Evolutionary conservation across 1,140 invertebrate species (phyloP).

Genomic region (Ganaspis sp.): DNA sequence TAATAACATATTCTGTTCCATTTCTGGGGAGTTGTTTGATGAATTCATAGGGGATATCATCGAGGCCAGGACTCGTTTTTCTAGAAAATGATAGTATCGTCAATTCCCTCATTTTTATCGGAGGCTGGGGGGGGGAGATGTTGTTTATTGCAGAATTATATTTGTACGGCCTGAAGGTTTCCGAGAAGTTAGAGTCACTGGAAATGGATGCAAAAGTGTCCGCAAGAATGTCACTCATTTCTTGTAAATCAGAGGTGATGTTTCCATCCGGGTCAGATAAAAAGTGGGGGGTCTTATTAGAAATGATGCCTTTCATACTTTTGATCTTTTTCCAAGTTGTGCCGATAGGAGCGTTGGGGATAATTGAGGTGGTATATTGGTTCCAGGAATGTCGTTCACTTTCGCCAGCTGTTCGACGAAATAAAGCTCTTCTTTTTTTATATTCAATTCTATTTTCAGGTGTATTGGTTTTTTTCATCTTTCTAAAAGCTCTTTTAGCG

Average conservation of each 20-base stretch:
- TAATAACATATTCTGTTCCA: neutral
- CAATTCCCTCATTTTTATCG: slow-evolving; percentile 44
- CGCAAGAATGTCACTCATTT: slow-evolving; percentile 53
- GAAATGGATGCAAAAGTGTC: slow-evolving; percentile 58
- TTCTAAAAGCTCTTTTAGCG: slow-evolving; percentile 54
- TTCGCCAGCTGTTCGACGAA: slow-evolving; percentile 18
- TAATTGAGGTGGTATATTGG: neutral
- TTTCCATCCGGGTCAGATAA: neutral
- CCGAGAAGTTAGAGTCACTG: slow-evolving; percentile 50
- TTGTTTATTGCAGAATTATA: slow-evolving; percentile 17
- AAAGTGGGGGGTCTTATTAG: neutral
- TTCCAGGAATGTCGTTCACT: slow-evolving; percentile 30
- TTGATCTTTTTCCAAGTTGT: slow-evolving; percentile 35
- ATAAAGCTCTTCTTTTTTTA: slow-evolving; percentile 52
- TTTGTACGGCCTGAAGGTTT: slow-evolving; percentile 35
- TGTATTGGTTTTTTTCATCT: slow-evolving; percentile 51
- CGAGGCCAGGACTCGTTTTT: slow-evolving; percentile 25
- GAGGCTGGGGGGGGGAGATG: slow-evolving; percentile 49
- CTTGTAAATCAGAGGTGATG: neutral
- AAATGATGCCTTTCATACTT: slow-evolving; percentile 37
- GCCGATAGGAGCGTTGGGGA: neutral
- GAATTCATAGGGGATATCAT: slow-evolving; percentile 32
- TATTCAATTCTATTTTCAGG: slow-evolving; percentile 49
- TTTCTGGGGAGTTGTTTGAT: slow-evolving; percentile 35
- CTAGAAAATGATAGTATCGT: slow-evolving; percentile 49